These are phyloP conservation scores for Drosophila ustulata DNA, from an alignment of 2,888 invertebrate genomes.

Conservation along the genomic window DNA sequence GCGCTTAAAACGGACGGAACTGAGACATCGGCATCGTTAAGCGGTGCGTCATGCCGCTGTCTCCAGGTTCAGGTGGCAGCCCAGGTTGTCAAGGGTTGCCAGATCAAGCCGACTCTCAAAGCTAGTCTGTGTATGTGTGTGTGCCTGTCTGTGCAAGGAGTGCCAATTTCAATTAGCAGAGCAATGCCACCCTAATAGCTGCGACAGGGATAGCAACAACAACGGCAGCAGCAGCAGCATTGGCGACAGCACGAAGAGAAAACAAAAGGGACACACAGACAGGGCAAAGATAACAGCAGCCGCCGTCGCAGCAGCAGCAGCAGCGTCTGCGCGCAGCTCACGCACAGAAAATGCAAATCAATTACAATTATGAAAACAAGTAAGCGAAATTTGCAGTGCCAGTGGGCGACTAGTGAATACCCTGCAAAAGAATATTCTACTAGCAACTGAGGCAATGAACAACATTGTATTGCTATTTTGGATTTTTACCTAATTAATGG, in stretches of 20 bases:
- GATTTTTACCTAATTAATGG: no score
- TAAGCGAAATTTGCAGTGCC: constrained; percentile 3
- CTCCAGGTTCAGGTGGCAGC: not conserved
- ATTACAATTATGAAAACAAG: constrained; percentile 73
- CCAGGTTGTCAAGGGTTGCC: constrained; percentile 18
- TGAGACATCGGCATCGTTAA: constrained; percentile 22
- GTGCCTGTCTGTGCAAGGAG: constrained; percentile 26
- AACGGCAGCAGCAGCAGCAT: constrained; percentile 3
- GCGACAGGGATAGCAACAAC: constrained; percentile 5
- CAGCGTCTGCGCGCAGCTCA: constrained; percentile 32
- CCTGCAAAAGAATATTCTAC: not conserved
- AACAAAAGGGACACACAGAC: constrained; percentile 29
- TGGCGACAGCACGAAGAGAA: constrained; percentile 13
- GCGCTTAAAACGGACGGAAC: constrained; percentile 29
- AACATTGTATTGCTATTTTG: no score
- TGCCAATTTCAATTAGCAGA: constrained; percentile 44
- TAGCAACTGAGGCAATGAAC: no score
- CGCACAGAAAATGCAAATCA: constrained; percentile 68
- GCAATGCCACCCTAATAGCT: constrained; percentile 24
- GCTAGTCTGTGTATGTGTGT: no score
- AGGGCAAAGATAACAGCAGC: constrained; percentile 8
- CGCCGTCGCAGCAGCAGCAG: constrained; percentile 3
- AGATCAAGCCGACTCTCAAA: constrained; percentile 22
- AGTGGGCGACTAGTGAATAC: constrained; percentile 9
- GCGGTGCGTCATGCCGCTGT: constrained; percentile 50